Evolutionary conservation across 2,113 vertebrate species (phyloP).

Genomic region (Orycteropus afer): DNA sequence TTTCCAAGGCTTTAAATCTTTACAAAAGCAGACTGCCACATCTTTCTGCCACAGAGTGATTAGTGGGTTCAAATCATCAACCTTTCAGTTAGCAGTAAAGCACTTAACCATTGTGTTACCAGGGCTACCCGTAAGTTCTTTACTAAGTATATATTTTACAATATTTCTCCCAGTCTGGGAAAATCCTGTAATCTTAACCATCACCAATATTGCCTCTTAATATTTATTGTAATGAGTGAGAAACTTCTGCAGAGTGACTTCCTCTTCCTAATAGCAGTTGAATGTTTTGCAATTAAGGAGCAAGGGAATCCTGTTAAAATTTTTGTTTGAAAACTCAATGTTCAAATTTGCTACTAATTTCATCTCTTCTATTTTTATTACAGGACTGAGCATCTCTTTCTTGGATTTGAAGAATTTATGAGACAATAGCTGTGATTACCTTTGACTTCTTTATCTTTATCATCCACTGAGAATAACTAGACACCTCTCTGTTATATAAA

Average conservation of each 20-base stretch:
- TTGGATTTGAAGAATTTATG: background rate
- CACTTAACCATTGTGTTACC: background rate
- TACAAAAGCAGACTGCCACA: background rate
- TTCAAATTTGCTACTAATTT: constrained; percentile 5
- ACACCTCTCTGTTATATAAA: background rate
- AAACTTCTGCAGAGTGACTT: background rate
- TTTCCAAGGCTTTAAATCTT: background rate
- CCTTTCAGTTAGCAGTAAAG: background rate
- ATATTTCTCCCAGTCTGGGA: background rate
- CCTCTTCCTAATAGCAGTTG: background rate
- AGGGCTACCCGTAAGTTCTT: background rate
- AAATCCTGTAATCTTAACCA: background rate
- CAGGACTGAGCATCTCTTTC: background rate
- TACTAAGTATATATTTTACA: background rate
- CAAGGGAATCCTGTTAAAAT: background rate
- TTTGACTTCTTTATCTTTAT: background rate
- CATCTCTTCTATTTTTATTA: constrained; percentile 12
- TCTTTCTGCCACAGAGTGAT: background rate
- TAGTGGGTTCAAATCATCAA: background rate
- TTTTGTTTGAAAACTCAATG: constrained; percentile 14
- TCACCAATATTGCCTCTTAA: background rate
- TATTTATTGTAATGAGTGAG: background rate
- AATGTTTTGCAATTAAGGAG: background rate
- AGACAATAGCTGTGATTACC: background rate
- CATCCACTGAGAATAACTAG: background rate